A percentile compares a stretch with the other conserved stretches of the same genome.
Conservation (phyloP, 37 sponge, comb jelly and placozoan genomes). For the Axinella damicornis region DNA sequence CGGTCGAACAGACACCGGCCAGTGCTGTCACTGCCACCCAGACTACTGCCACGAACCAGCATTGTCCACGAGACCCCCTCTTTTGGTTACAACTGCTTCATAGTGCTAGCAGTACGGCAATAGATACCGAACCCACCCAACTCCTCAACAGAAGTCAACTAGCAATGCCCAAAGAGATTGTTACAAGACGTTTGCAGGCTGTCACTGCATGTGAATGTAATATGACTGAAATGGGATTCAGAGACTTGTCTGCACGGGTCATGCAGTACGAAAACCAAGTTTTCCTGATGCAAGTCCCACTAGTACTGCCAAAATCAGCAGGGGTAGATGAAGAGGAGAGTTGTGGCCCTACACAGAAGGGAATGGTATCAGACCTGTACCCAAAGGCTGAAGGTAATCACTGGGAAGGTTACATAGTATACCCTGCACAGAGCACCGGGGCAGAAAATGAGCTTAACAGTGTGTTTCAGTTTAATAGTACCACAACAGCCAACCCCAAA, state of each 20-base stretch:
- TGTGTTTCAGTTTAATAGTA: no score
- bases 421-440: not conserved
- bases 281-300: no score
- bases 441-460: no score
- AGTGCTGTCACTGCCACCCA: not conserved
- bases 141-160: not conserved
- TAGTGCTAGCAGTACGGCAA: not conserved
- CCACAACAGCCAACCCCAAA: not conserved
- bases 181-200: not conserved
- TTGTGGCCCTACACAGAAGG: not conserved
- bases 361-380: conserved; percentile 17
- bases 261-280: no score
- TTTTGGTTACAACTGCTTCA: conserved; percentile 12
- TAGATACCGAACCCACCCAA: not conserved
- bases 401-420: conserved; percentile 10
- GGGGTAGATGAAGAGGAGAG: not conserved
- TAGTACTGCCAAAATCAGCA: not conserved
- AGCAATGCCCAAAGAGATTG: not conserved
- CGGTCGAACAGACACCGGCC: no score
- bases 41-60: not conserved
- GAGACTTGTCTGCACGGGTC: no score
- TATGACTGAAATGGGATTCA: not conserved
- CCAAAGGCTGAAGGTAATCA: not conserved
- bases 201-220: not conserved
- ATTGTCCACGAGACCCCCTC: not conserved